Base-by-base conservation (phyloP, 2,888 invertebrate genomes). In the Pantelozetes paolii region DNA sequence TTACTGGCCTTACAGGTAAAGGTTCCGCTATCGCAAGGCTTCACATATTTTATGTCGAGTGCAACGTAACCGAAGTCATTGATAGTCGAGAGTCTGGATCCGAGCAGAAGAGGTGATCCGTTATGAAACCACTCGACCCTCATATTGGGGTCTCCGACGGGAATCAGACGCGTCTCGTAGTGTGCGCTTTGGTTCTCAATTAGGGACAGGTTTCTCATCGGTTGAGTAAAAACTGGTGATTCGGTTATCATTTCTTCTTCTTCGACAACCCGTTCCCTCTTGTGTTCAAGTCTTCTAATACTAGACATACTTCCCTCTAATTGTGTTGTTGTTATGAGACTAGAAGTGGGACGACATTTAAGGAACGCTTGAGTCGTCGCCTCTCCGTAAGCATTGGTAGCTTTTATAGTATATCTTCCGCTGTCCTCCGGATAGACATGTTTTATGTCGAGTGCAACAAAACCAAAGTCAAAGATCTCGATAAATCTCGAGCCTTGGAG, bases 41-140 rank as follows among this genome's bases (percentile, higher is more conserved):
- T 92, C 15, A 97, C 90, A 78, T 91, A 90, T 82, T 92, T 92
- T 78, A 98, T 92, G 20, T 94, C 93, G 76, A 98, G 84, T 11
- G 96, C 93, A 71, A 97, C 96, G 81, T 95, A 94, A 77, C 94
- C 94, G 82, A 95, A 94, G 82, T 94, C 94, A 83, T 92, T 93
- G 86, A 92, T 92, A 72, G 91, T 90, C 70, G 94, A 93, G 77
- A 91, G 93, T 82, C 95, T 88, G 57, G 94, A 94, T 84, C 86
- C 86, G 86, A 94, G 94, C 85, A 94, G 94, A 81, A 99, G 91
- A 36, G 95, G 89, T 83, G 89, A 88, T 79, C 94, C 96, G 87
- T 87, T 83, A 76, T 83, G 83, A 77, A 83, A 83, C 94, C 94
- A 94, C 84, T 94, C 93, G 81, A 93, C 92, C 85, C 90, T 89